Evolutionary conservation across 2,113 vertebrate species (phyloP).

Genomic region (Peromyscus maniculatus): DNA sequence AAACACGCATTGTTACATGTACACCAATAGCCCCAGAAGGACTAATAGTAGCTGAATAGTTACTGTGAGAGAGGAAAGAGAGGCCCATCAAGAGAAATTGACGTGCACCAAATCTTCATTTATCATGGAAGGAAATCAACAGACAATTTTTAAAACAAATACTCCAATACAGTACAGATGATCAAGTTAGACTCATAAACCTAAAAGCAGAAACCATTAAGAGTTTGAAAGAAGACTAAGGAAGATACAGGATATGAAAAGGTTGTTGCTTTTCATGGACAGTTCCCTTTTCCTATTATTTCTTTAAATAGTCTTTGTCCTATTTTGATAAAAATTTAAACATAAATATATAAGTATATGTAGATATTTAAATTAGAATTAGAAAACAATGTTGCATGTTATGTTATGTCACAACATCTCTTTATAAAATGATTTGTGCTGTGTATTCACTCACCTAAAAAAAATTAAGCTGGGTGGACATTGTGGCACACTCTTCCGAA

Average conservation of each 20-base stretch:
- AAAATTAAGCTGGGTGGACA: background rate
- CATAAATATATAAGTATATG: background rate
- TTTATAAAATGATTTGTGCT: conserved; percentile 8
- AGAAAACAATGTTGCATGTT: background rate
- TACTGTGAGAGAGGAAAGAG: background rate
- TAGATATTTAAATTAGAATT: background rate
- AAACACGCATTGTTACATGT: background rate
- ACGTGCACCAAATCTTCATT: background rate
- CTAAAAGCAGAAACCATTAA: background rate
- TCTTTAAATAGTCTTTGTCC: background rate
- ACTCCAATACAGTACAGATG: background rate
- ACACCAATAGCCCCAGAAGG: background rate
- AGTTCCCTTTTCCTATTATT: background rate
- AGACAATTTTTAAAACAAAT: background rate
- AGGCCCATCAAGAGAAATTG: background rate
- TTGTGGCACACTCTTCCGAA: background rate
- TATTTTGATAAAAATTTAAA: background rate
- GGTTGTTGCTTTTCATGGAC: background rate
- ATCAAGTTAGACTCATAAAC: conserved; percentile 21
- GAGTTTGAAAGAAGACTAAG: background rate
- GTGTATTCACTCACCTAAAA: background rate
- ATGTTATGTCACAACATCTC: background rate
- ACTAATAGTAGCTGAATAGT: background rate
- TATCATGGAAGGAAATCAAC: background rate
- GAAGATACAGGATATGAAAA: background rate